Base-by-base conservation (phyloP, 2,888 invertebrate species). In the Caenorhabditis angaria region DNA sequence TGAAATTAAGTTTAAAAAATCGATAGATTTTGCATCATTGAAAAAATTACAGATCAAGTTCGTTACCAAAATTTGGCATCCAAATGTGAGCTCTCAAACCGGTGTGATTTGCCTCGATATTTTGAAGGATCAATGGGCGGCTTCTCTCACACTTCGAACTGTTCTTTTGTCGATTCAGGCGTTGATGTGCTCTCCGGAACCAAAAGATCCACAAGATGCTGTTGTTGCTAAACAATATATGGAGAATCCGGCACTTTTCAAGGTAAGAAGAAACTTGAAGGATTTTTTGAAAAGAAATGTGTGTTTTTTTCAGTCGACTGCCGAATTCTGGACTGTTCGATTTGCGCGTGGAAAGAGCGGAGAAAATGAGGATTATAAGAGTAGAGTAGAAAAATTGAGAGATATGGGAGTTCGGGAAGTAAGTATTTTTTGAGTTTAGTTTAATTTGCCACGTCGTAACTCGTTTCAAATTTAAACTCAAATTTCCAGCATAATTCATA, bases 1-100 rank as follows among this genome's bases (percentile, higher is more conserved):
- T n/a, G n/a, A n/a, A n/a, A n/a, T n/a, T n/a, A n/a, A n/a, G n/a
- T n/a, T n/a, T n/a, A 88, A 70, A 27, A n/a, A 57, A 50, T 35
- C n/a, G 28, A 28, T 29, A 50, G 10, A 63, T 48, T 50, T 50
- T 41, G 1, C 28, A n/a, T 29, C 6, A 58, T 50, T 47, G 3
- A 51, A 48, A 32, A 0, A 41, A 14, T 73, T 81, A 41, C 77
- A 96, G 95, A 94, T 97, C 78, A 92, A 94, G 81, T 99, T 99
- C 90, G 91, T 93, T 82, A 99, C 97, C 76, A 94, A 93, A 90
- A 95, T 99, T 88, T 99, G 99, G 99, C 99, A 99, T 90, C 99
- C 99, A 63, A 99, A 99, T 90, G 96, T 99, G 87, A 97, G 97
- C 61, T 97, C 97, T 20, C 97, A 95, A 20, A 99, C 99, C 0